Evolutionary conservation across 2,113 vertebrate genomes (phyloP).

Genomic region (Tichodroma muraria): DNA sequence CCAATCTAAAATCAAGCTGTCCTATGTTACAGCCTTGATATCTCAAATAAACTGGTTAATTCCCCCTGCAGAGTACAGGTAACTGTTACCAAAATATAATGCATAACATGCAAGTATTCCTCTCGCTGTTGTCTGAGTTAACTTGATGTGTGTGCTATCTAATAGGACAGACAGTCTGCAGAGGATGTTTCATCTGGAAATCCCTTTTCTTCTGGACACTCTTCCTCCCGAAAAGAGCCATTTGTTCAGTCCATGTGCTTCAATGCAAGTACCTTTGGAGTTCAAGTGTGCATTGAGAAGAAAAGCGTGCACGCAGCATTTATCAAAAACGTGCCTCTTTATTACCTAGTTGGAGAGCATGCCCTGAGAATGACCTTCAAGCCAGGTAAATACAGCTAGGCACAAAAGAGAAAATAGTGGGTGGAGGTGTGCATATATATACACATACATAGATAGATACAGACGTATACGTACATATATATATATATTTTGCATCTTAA

Average conservation of each 20-base stretch:
- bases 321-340: not conserved
- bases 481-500: not conserved
- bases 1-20: not conserved
- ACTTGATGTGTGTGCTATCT: not conserved
- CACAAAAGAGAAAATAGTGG: not conserved
- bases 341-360: conserved; percentile 42
- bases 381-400: conserved; percentile 47
- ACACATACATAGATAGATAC: not conserved
- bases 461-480: not conserved
- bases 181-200: conserved; percentile 18
- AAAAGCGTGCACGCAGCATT: not conserved
- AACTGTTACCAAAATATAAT: not conserved
- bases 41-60: not conserved
- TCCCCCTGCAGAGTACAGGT: not conserved
- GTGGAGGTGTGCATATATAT: not conserved
- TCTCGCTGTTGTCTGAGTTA: not conserved
- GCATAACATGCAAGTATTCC: not conserved
- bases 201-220: not conserved
- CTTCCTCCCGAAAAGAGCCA: not conserved
- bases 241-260: not conserved
- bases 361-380: conserved; percentile 29
- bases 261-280: conserved; percentile 49
- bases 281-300: conserved; percentile 48
- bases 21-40: not conserved
- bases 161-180: conserved; percentile 33